A percentile compares a stretch with the other conserved stretches of the same genome.
Conservation (phyloP, 2,888 invertebrate species). For the Yponomeuta sedellus region DNA sequence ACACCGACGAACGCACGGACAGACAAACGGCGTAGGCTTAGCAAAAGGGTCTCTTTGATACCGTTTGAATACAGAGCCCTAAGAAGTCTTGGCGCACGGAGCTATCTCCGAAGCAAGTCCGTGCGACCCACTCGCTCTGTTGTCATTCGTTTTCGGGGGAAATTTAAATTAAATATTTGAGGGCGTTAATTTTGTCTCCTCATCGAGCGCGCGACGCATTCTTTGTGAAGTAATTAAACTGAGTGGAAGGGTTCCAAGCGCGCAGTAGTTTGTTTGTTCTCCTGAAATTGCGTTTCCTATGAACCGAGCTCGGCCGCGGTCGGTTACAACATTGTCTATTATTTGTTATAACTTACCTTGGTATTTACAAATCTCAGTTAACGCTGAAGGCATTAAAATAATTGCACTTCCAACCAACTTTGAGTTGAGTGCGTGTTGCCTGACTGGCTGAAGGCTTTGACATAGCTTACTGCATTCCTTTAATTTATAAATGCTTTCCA, state of each 20-base stretch:
- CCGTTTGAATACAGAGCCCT: background rate
- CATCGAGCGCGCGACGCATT: conserved; percentile 75
- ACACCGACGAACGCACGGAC: no score
- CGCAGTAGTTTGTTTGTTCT: conserved; percentile 73
- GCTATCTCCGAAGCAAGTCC: conserved; percentile 43
- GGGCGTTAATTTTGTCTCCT: conserved; percentile 76
- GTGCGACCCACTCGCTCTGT: conserved; percentile 42
- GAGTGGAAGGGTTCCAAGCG: conserved; percentile 72
- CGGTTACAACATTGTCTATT: conserved; percentile 35
- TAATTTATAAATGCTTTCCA: conserved; percentile 39
- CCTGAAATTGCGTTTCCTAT: conserved; percentile 72
- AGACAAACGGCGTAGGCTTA: background rate
- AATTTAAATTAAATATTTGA: conserved; percentile 77
- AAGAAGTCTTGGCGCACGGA: conserved; percentile 5
- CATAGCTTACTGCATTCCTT: conserved; percentile 7
- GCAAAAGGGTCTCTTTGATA: conserved; percentile 1
- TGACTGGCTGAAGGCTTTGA: background rate
- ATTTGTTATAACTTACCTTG: conserved; percentile 27
- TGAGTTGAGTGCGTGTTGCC: background rate
- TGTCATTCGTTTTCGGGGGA: conserved; percentile 71
- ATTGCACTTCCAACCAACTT: background rate
- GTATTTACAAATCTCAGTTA: conserved; percentile 2
- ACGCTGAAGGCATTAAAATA: background rate
- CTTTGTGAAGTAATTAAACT: conserved; percentile 77
- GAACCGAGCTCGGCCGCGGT: conserved; percentile 53